Evolutionary conservation across 2,888 invertebrate species (phyloP), one percentile per base, ranked within the genome.

Genomic region (Ennomos quercinarius): DNA sequence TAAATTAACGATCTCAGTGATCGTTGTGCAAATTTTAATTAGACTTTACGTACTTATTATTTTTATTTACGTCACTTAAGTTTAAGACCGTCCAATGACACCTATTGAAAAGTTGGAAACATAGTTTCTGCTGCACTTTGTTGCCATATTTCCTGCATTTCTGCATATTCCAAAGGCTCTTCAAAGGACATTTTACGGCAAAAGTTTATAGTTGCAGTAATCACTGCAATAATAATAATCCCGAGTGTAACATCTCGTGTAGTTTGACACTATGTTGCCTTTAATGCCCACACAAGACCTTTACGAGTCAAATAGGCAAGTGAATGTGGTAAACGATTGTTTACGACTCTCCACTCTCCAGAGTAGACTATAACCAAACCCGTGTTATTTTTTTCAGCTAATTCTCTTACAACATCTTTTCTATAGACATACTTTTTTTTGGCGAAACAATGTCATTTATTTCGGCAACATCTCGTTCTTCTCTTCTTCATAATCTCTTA

Each of bases 151-250:
- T 27, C n/a, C 37, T 8, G 38, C 10, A 9, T 27, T 46, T 10
- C 44, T 13, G 17, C 17, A 13, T n/a, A 42, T n/a, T 42, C 12
- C 13, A 12, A 39, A 54, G 12, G 10, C 38, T 40, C 34, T 9
- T 10, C 34, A 10, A 70, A 68, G 65, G 62, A 67, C 60, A 58
- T 61, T 70, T 75, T 67, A 76, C 63, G 70, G 72, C 64, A 63
- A 44, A 52, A 42, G 70, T 77, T 73, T 71, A 73, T 71, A 68
- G 65, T 58, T 51, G 42, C 64, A 63, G 61, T 68, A 70, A 71
- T 71, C 65, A 63, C 63, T 57, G 65, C 64, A 68, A 65, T 68
- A 68, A 74, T 67, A 70, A 54, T 64, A 46, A 56, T 47, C 40
- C 11, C 41, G 56, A 47, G 42, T 42, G 50, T 53, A 53, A 65